phyloP scores from a whole-genome alignment of 2,113 vertebrate species.

The Cynocephalus volans region DNA sequence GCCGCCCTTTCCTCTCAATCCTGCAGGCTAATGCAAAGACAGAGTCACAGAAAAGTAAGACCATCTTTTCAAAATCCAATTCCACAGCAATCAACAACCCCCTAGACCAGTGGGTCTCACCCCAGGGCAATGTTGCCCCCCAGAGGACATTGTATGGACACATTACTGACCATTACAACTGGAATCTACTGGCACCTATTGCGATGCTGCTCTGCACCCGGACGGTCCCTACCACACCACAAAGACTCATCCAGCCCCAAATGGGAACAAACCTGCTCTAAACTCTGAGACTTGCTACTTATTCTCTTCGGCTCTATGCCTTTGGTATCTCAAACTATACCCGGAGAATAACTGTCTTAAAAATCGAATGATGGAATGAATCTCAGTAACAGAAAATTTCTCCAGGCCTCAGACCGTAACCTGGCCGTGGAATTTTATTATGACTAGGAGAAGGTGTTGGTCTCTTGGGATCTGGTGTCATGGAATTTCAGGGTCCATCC shows the following conservation, averaged over 20 bases:
- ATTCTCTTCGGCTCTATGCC: too few relatives aligned
- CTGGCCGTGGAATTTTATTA: fast-evolving
- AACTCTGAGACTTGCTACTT: not conserved
- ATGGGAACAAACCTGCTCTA: not conserved
- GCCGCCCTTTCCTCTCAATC: not conserved
- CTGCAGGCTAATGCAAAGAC: not conserved
- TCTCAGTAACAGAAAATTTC: not conserved
- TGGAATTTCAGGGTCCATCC: not conserved
- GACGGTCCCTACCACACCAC: not conserved
- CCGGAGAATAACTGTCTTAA: not conserved
- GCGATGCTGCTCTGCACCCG: not conserved
- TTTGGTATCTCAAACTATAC: too few relatives aligned
- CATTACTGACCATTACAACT: not conserved
- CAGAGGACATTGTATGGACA: not conserved
- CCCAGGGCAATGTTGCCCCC: not conserved
- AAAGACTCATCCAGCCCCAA: not conserved
- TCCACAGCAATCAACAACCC: not conserved
- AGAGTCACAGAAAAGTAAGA: too few relatives aligned
- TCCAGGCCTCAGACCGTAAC: not conserved
- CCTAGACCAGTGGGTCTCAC: not conserved
- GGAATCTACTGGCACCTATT: not conserved
- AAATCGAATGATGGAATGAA: not conserved
- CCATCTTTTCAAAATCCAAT: not conserved
- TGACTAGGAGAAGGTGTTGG: too few relatives aligned
- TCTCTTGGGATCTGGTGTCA: too few relatives aligned